Evolutionary conservation across 2,113 vertebrate genomes (phyloP).

Genomic region (Hippocampus comes): DNA sequence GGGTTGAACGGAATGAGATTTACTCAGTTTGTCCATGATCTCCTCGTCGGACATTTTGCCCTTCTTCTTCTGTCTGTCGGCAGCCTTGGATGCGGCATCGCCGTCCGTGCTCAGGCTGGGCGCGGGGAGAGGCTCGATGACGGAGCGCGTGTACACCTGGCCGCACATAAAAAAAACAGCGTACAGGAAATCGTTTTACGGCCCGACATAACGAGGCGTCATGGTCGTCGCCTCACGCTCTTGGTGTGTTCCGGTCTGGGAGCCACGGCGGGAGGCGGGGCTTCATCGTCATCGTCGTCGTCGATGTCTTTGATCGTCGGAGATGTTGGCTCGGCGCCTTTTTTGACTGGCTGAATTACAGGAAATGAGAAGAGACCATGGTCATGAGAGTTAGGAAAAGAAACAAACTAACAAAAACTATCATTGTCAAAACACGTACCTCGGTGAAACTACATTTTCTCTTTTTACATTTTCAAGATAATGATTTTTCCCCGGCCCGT

Average conservation of each 20-base stretch:
- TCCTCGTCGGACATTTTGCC: slow-evolving; percentile 97
- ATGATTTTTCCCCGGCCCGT: too few relatives aligned
- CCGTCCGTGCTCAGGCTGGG: slow-evolving; percentile 75
- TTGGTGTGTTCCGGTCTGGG: slow-evolving; percentile 96
- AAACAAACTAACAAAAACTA: background rate
- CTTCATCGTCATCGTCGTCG: slow-evolving; percentile 84
- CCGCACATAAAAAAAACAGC: background rate
- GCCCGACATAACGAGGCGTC: background rate
- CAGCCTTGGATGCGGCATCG: slow-evolving; percentile 78
- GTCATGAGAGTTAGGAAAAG: background rate
- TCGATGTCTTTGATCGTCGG: slow-evolving; percentile 74
- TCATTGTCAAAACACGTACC: too few relatives aligned
- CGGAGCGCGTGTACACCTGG: slow-evolving; percentile 91
- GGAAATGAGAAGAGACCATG: background rate
- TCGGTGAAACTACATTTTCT: too few relatives aligned
- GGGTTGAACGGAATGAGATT: slow-evolving; percentile 20
- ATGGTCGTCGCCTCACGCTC: slow-evolving; percentile 75
- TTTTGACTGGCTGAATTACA: slow-evolving; percentile 78
- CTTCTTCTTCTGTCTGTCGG: slow-evolving; percentile 92
- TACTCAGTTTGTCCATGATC: slow-evolving; percentile 98
- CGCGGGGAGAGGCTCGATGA: slow-evolving; percentile 89
- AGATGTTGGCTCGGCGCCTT: slow-evolving; percentile 82
- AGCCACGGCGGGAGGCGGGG: slow-evolving; percentile 87
- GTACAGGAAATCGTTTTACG: background rate
- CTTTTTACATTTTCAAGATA: too few relatives aligned